Evolutionary conservation across 2,797 vertebrate species (phyloP).

Genomic region (Ispidina lecontei): DNA sequence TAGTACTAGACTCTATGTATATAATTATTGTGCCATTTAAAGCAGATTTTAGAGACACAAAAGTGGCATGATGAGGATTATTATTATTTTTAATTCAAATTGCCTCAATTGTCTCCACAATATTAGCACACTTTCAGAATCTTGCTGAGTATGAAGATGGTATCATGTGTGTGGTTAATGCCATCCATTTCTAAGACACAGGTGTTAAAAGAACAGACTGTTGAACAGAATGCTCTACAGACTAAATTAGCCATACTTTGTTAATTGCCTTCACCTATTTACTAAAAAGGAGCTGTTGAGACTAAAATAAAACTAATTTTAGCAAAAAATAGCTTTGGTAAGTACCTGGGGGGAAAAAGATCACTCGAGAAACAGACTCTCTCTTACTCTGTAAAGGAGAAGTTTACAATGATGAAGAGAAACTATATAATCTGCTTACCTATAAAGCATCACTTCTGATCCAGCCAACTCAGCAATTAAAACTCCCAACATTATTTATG

Average conservation of each 20-base stretch:
- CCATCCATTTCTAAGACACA: background rate
- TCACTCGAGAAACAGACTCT: background rate
- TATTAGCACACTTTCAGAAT: background rate
- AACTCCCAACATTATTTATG: background rate
- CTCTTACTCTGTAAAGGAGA: background rate
- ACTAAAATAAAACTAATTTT: background rate
- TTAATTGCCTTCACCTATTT: background rate
- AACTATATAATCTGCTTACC: background rate
- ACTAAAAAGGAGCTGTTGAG: background rate
- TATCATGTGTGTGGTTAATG: background rate
- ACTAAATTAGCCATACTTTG: background rate
- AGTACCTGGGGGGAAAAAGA: background rate
- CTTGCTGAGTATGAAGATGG: background rate
- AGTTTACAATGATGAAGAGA: background rate
- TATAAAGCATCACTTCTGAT: background rate
- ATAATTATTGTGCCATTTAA: background rate
- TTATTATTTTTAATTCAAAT: background rate
- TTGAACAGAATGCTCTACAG: background rate
- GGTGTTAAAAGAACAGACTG: background rate
- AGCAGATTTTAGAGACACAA: background rate
- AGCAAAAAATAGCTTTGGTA: background rate
- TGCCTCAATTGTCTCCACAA: background rate
- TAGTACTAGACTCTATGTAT: background rate
- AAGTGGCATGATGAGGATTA: background rate
- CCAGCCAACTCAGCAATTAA: background rate